Conservation (phyloP, 2,888 invertebrate genomes). For the Pegoplata infirma region DNA sequence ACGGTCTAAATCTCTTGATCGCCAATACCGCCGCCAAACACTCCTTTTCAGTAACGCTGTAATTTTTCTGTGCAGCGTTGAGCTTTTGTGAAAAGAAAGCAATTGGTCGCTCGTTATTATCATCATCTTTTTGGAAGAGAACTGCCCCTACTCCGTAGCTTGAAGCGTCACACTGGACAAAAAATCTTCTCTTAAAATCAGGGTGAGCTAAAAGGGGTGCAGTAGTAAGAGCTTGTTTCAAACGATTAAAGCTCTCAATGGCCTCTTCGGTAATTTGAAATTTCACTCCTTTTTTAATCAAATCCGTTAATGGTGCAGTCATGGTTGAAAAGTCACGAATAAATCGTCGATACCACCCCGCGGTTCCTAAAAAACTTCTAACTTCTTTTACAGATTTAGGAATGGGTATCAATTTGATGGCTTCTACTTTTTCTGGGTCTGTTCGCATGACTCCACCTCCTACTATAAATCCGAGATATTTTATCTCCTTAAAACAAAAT, state of each 20-base stretch:
- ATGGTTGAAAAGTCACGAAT: too few relatives aligned
- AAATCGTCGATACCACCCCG: too few relatives aligned
- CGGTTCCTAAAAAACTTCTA: too few relatives aligned
- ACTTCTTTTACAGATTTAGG: neutral
- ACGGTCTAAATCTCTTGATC: slow-evolving; percentile 9
- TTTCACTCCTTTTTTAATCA: neutral
- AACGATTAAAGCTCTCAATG: neutral
- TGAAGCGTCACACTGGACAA: slow-evolving; percentile 10
- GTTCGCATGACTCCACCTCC: too few relatives aligned
- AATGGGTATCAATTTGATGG: neutral
- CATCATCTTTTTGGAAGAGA: neutral
- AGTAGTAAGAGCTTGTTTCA: slow-evolving; percentile 11
- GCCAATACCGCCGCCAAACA: neutral
- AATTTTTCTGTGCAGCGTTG: neutral
- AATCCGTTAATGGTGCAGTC: neutral
- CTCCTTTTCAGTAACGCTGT: neutral
- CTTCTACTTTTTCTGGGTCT: neutral
- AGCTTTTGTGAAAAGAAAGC: neutral
- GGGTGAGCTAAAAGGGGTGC: slow-evolving; percentile 47
- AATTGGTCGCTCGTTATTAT: neutral
- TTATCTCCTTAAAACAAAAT: neutral
- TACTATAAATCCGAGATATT: neutral
- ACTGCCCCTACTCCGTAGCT: neutral
- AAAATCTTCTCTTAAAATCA: neutral
- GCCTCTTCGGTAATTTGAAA: slow-evolving; percentile 10